Percentiles rank a stretch among this genome's conserved stretches.
phyloP scores from a whole-genome alignment of 1,140 invertebrate genomes.

The Frieseomelitta varia region DNA sequence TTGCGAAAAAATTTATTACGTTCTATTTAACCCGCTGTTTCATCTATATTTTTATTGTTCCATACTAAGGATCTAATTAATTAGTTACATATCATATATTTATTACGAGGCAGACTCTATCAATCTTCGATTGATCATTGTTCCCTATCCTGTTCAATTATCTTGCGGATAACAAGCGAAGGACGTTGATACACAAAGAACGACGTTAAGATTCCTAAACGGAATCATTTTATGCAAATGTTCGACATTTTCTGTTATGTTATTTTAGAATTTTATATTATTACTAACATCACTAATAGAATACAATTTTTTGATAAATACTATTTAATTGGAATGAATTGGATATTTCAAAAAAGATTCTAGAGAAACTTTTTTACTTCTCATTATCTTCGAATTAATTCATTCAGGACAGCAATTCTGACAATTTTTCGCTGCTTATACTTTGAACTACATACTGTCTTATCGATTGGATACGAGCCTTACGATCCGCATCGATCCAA shows the following conservation, averaged over 20 bases:
- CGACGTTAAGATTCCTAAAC: background rate
- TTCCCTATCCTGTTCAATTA: no score
- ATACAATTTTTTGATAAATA: background rate
- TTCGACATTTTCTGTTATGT: background rate
- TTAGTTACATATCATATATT: background rate
- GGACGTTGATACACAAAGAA: background rate
- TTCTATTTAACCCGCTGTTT: background rate
- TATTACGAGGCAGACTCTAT: background rate
- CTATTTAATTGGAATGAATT: background rate
- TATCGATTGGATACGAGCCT: constrained; percentile 26
- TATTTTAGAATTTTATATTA: background rate
- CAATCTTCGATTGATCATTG: background rate
- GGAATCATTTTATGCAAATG: background rate
- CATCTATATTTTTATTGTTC: background rate
- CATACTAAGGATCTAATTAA: background rate
- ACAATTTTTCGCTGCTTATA: constrained; percentile 7
- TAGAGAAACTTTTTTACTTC: background rate
- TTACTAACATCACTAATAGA: background rate
- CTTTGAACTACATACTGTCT: constrained; percentile 31
- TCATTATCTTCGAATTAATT: constrained; percentile 19
- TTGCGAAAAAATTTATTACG: background rate
- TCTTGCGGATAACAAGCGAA: background rate
- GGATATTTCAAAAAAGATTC: no score
- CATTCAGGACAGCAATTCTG: background rate
- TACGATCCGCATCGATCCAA: background rate